phyloP scores from a whole-genome alignment of 2,888 invertebrate genomes.

The Busseola fusca region DNA sequence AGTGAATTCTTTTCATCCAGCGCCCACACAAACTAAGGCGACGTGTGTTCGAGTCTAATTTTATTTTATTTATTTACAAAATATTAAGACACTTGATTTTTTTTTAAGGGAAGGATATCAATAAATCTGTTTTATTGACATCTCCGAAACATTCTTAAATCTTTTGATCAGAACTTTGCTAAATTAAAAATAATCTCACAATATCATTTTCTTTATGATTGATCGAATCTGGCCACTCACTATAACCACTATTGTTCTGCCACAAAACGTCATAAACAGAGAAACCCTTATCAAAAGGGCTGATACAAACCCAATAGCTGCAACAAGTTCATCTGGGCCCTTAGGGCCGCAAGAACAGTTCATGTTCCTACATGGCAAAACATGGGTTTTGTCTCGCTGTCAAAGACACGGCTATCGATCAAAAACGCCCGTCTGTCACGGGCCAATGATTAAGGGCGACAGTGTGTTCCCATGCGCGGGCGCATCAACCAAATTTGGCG shows the following conservation, averaged over 20 bases:
- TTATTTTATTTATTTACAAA: constrained; percentile 34
- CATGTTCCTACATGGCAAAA: constrained; percentile 51
- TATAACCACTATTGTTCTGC: constrained; percentile 36
- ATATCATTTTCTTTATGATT: constrained; percentile 40
- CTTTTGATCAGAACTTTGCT: constrained; percentile 4
- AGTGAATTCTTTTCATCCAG: constrained; percentile 54
- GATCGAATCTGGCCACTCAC: constrained; percentile 37
- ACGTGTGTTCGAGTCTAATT: constrained; percentile 22
- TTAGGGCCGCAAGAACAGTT: constrained; percentile 47
- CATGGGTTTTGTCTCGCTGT: constrained; percentile 60
- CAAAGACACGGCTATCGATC: constrained; percentile 73
- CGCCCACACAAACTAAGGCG: constrained; percentile 44
- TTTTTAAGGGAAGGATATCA: constrained; percentile 7
- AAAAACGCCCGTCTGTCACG: constrained; percentile 67
- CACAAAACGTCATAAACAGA: constrained; percentile 50
- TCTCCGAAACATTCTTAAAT: constrained; percentile 1
- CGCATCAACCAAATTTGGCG: constrained; percentile 73
- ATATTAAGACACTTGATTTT: constrained; percentile 33
- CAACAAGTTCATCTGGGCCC: constrained; percentile 52
- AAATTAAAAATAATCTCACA: neutral
- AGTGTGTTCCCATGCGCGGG: constrained; percentile 56
- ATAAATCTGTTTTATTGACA: constrained; percentile 14
- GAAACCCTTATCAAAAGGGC: constrained; percentile 56
- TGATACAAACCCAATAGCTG: constrained; percentile 35
- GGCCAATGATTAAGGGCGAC: constrained; percentile 70